Conservation (phyloP, 2,797 vertebrate species). For the Myiothlypis chrysogaster region DNA sequence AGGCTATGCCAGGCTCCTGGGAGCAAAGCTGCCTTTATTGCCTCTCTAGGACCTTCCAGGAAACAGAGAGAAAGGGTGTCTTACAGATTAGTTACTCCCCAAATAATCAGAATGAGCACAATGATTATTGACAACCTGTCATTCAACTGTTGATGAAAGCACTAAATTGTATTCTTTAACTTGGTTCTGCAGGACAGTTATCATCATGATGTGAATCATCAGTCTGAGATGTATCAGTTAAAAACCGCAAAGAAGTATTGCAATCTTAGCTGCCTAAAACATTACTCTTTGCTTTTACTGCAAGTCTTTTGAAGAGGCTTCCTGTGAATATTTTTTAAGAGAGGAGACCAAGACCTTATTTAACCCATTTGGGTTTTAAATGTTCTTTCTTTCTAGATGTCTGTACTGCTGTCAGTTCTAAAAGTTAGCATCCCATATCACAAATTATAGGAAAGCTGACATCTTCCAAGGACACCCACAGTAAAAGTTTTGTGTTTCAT, state of each 20-base stretch:
- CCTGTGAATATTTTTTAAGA: neutral
- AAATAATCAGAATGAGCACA: neutral
- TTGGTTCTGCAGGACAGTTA: neutral
- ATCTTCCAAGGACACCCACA: neutral
- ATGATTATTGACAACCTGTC: neutral
- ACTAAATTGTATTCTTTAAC: neutral
- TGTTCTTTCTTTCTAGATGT: neutral
- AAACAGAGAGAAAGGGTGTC: neutral
- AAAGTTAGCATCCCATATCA: neutral
- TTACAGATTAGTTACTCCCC: neutral
- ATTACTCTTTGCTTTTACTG: neutral
- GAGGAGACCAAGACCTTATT: neutral
- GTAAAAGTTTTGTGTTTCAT: neutral
- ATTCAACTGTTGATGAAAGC: neutral
- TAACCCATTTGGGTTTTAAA: neutral
- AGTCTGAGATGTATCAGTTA: neutral
- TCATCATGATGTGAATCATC: neutral
- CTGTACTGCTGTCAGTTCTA: neutral
- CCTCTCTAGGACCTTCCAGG: neutral
- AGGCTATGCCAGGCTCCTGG: neutral
- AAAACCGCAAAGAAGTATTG: neutral
- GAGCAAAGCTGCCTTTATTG: constrained; percentile 7
- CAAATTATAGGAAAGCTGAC: neutral
- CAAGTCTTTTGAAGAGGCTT: neutral
- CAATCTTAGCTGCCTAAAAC: neutral